Evolutionary conservation across 2,888 invertebrate genomes (phyloP).

Genomic region (Lymantria monacha): DNA sequence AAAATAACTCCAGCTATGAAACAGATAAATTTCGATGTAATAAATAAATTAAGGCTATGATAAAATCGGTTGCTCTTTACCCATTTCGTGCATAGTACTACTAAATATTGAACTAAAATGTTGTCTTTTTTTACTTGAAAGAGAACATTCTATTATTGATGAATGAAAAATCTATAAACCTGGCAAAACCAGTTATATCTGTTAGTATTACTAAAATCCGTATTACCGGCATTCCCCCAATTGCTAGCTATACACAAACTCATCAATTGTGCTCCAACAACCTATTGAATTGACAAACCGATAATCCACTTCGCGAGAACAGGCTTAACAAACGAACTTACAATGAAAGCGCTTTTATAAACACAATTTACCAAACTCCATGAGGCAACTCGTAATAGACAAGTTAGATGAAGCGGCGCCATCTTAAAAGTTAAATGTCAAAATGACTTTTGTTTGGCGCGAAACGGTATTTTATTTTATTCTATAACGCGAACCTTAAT

Average conservation of each 20-base stretch:
- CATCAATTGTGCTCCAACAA: constrained; percentile 26
- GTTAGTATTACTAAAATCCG: neutral
- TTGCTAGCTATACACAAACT: constrained; percentile 10
- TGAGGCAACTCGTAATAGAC: constrained; percentile 35
- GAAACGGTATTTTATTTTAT: constrained; percentile 1
- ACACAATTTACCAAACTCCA: constrained; percentile 35
- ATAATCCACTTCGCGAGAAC: constrained; percentile 30
- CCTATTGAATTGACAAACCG: constrained; percentile 30
- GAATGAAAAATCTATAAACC: too few relatives aligned
- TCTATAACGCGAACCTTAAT: too few relatives aligned
- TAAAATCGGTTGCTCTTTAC: too few relatives aligned
- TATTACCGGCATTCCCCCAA: constrained; percentile 7
- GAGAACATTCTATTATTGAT: too few relatives aligned
- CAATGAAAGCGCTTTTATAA: constrained; percentile 37
- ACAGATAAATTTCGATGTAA: too few relatives aligned
- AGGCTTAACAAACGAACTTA: constrained; percentile 28
- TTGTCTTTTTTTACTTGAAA: too few relatives aligned
- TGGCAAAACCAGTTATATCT: too few relatives aligned
- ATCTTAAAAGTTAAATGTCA: constrained; percentile 41
- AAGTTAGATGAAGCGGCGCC: constrained; percentile 33
- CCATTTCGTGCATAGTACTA: too few relatives aligned
- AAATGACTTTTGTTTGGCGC: constrained; percentile 18
- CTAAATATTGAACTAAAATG: too few relatives aligned
- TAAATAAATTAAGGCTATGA: too few relatives aligned
- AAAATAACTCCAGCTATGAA: too few relatives aligned